Conservation (phyloP, 1,140 invertebrate species). For the Papilio dardanus region DNA sequence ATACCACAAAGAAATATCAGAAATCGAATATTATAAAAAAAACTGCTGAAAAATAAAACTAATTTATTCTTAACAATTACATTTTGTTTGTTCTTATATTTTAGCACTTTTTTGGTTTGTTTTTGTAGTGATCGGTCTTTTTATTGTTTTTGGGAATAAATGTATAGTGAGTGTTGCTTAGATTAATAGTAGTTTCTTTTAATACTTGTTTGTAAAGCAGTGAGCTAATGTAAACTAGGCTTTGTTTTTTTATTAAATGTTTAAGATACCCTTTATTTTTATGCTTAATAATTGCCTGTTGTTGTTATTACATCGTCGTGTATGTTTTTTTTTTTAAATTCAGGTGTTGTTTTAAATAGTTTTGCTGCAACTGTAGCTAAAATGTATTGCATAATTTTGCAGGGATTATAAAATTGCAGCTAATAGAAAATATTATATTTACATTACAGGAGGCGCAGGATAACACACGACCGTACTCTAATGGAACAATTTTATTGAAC, state of each 20-base stretch:
- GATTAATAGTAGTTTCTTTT: neutral
- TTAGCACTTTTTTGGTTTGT: neutral
- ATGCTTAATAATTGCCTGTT: neutral
- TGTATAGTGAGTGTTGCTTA: neutral
- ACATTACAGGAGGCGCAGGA: slow-evolving; percentile 73
- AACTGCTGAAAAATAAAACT: neutral
- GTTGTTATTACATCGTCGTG: neutral
- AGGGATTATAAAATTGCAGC: neutral
- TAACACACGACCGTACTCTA: slow-evolving; percentile 74
- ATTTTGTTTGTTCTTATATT: neutral
- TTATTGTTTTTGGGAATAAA: neutral
- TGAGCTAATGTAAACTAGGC: neutral
- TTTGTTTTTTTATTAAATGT: neutral
- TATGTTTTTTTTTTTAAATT: neutral
- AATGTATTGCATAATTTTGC: neutral
- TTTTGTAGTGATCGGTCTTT: neutral
- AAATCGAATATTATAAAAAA: neutral
- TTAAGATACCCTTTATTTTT: neutral
- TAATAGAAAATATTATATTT: slow-evolving; percentile 17
- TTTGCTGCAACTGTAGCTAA: neutral
- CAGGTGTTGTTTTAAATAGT: neutral
- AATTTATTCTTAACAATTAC: neutral
- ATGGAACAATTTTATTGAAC: slow-evolving; percentile 72
- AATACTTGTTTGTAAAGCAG: neutral
- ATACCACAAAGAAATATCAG: neutral